These are phyloP conservation scores for Menidia beryllina DNA, from an alignment of 2,113 vertebrate species.

Conservation along the genomic window DNA sequence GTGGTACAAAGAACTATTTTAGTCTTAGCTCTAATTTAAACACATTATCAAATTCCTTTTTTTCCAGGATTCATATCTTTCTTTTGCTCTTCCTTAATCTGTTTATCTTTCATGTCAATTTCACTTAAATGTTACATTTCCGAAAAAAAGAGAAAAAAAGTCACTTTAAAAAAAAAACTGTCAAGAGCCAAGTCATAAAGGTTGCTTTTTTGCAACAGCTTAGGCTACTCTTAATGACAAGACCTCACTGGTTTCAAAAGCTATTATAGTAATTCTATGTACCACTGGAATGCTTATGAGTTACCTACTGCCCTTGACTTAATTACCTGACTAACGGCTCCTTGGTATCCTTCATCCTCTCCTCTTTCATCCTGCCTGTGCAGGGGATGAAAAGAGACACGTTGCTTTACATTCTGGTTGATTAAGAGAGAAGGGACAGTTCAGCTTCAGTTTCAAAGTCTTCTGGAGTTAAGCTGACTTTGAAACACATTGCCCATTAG, in stretches of 20 bases:
- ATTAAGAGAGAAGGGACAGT: background rate
- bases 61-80: no score
- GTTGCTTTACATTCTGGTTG: background rate
- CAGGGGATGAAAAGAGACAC: background rate
- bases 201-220: background rate
- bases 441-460: conserved; percentile 1
- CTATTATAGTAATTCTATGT: conserved; percentile 1
- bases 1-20: no score
- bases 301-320: conserved; percentile 4
- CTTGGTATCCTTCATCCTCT: conserved; percentile 3
- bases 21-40: no score
- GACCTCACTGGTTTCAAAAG: background rate
- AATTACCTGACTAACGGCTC: conserved; percentile 3
- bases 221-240: conserved; percentile 2
- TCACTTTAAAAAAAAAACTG: background rate
- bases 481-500: background rate
- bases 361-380: background rate
- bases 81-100: no score
- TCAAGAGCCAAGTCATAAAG: background rate
- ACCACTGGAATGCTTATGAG: conserved; percentile 2
- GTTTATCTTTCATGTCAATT: background rate
- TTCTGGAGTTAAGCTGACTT: background rate
- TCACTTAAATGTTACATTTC: background rate
- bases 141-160: background rate
- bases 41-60: no score